Percentiles rank a stretch among this genome's conserved stretches.
phyloP scores from a whole-genome alignment of 2,113 vertebrate genomes.

The Nansenia antarctica region DNA sequence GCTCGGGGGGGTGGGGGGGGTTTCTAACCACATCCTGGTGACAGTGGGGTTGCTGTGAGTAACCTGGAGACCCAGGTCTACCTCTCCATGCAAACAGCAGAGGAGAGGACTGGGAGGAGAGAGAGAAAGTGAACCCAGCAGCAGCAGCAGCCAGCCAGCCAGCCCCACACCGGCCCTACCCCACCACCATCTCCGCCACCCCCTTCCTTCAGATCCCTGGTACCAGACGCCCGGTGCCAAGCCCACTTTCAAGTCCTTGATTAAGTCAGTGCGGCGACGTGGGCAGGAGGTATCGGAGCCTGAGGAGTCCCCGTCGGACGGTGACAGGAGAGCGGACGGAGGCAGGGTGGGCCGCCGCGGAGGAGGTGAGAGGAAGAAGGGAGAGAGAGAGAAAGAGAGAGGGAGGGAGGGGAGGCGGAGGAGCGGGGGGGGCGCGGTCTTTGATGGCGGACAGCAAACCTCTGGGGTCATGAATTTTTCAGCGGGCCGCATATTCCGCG shows the following conservation, averaged over 20 bases:
- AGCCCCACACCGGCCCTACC: no score
- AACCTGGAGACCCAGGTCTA: no score
- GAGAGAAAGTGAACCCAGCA: no score
- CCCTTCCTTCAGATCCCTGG: neutral
- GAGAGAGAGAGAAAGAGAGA: neutral
- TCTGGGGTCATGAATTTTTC: slow-evolving; percentile 85
- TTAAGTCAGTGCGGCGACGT: neutral
- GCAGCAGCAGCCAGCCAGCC: no score
- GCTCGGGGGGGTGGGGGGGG: no score
- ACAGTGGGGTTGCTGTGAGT: neutral
- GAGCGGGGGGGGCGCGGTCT: slow-evolving; percentile 49
- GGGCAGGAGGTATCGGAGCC: neutral
- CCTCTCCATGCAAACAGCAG: no score
- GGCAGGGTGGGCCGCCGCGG: slow-evolving; percentile 44
- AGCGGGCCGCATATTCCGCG: slow-evolving; percentile 47
- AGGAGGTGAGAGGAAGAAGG: slow-evolving; percentile 13
- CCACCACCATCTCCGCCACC: neutral
- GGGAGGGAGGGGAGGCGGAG: slow-evolving; percentile 7
- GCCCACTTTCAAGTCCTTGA: neutral
- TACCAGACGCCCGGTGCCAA: neutral
- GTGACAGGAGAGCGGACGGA: slow-evolving; percentile 59
- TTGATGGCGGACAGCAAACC: slow-evolving; percentile 77
- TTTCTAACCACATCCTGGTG: neutral
- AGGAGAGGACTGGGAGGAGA: no score
- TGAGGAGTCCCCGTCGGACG: neutral